These are phyloP conservation scores for Hycleus phaleratus DNA, from an alignment of 1,140 invertebrate genomes.

Conservation along the genomic window DNA sequence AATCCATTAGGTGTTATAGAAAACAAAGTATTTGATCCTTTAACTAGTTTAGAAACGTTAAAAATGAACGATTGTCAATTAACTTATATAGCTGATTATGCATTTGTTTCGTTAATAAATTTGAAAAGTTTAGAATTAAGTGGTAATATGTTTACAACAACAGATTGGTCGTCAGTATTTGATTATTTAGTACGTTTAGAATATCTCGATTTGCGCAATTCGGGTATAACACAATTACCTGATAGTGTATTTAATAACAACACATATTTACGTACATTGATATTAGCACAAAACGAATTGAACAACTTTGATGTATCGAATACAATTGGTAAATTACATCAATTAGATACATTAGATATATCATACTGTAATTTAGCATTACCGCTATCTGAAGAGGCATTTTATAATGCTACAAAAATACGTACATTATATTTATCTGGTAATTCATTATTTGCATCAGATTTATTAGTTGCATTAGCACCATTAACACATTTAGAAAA, in stretches of 20 bases:
- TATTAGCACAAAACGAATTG: constrained; percentile 59
- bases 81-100: constrained; percentile 47
- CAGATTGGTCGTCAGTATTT: constrained; percentile 54
- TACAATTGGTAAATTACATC: constrained; percentile 57
- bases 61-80: constrained; percentile 59
- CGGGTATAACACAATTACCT: constrained; percentile 52
- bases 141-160: constrained; percentile 48
- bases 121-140: constrained; percentile 57
- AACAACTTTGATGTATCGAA: constrained; percentile 54
- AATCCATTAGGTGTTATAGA: constrained; percentile 55
- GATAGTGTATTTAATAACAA: constrained; percentile 59
- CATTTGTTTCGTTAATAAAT: constrained; percentile 51
- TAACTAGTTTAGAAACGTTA: constrained; percentile 56
- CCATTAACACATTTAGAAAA: constrained; percentile 57
- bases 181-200: constrained; percentile 53
- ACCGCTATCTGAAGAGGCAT: constrained; percentile 58
- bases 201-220: constrained; percentile 55
- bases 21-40: constrained; percentile 51
- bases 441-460: constrained; percentile 58
- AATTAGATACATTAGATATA: constrained; percentile 59
- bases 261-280: constrained; percentile 54
- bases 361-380: constrained; percentile 61
- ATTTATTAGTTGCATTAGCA: constrained; percentile 56
- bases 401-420: constrained; percentile 58
- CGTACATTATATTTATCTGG: constrained; percentile 57